These are phyloP conservation scores for Bombus turneri DNA, from an alignment of 1,140 invertebrate genomes.

Conservation along the genomic window DNA sequence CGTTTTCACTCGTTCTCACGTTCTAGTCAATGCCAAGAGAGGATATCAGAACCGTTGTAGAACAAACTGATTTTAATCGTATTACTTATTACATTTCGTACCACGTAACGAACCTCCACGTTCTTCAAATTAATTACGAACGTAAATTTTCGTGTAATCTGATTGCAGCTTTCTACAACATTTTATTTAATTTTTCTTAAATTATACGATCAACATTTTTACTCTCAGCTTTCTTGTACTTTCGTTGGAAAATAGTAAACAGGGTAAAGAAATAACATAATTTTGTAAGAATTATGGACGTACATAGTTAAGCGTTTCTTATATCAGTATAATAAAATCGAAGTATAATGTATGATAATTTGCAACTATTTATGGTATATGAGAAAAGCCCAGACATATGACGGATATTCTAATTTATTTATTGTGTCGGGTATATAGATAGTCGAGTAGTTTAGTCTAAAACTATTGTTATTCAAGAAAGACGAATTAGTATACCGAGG, in stretches of 20 bases:
- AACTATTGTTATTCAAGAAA: slow-evolving; percentile 17
- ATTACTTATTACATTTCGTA: neutral
- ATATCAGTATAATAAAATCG: too few relatives aligned
- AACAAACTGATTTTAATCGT: neutral
- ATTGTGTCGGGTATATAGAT: too few relatives aligned
- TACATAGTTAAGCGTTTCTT: too few relatives aligned
- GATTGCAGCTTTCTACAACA: neutral
- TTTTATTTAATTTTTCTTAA: too few relatives aligned
- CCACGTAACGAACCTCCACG: too few relatives aligned
- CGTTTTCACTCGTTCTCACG: neutral
- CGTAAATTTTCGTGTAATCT: neutral
- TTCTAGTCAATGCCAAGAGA: neutral
- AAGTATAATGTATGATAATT: neutral
- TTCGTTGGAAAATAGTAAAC: too few relatives aligned
- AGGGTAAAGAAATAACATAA: too few relatives aligned
- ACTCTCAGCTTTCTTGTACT: too few relatives aligned
- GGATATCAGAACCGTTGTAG: neutral
- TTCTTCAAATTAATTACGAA: neutral
- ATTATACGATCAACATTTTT: too few relatives aligned
- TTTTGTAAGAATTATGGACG: too few relatives aligned
- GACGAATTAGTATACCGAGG: slow-evolving; percentile 7
- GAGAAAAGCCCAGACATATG: too few relatives aligned
- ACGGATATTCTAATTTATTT: neutral
- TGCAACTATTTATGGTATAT: too few relatives aligned
- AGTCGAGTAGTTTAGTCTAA: neutral